Percentiles rank a stretch among this genome's conserved stretches.
Evolutionary conservation across 1,140 invertebrate genomes (phyloP).

Genomic region (Chlorops oryzae): DNA sequence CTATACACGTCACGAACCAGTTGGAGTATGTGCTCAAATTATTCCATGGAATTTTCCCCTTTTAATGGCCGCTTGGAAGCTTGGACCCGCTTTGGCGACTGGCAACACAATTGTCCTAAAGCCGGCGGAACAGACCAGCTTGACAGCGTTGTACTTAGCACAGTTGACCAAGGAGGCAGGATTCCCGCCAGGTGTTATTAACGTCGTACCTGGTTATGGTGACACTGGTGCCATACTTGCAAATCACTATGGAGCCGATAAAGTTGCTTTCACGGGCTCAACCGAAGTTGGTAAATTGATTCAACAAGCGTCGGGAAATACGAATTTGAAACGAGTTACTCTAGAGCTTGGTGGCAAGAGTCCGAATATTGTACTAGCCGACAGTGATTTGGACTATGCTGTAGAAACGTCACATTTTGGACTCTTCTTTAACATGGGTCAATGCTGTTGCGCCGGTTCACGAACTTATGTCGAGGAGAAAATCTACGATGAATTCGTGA

Average conservation of each 20-base stretch:
- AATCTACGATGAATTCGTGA: slow-evolving; percentile 82
- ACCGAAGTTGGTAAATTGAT: slow-evolving; percentile 86
- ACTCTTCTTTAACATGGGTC: slow-evolving; percentile 75
- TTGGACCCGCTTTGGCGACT: slow-evolving; percentile 84
- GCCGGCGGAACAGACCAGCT: slow-evolving; percentile 92
- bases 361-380: slow-evolving; percentile 83
- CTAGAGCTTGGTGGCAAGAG: slow-evolving; percentile 93
- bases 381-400: slow-evolving; percentile 71
- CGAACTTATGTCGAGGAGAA: slow-evolving; percentile 78
- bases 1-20: slow-evolving; percentile 90
- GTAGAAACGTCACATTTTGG: slow-evolving; percentile 73
- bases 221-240: slow-evolving; percentile 78
- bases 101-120: slow-evolving; percentile 90
- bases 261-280: slow-evolving; percentile 65
- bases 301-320: slow-evolving; percentile 67
- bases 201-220: slow-evolving; percentile 84
- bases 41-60: slow-evolving; percentile 98
- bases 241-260: slow-evolving; percentile 69
- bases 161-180: slow-evolving; percentile 79
- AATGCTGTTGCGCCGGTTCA: slow-evolving; percentile 79
- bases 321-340: slow-evolving; percentile 82
- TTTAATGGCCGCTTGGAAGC: slow-evolving; percentile 92
- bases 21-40: slow-evolving; percentile 95
- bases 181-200: slow-evolving; percentile 78
- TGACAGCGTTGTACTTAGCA: slow-evolving; percentile 86